Conservation (phyloP, 2,113 vertebrate genomes). For the Neodontobutis hainanensis region DNA sequence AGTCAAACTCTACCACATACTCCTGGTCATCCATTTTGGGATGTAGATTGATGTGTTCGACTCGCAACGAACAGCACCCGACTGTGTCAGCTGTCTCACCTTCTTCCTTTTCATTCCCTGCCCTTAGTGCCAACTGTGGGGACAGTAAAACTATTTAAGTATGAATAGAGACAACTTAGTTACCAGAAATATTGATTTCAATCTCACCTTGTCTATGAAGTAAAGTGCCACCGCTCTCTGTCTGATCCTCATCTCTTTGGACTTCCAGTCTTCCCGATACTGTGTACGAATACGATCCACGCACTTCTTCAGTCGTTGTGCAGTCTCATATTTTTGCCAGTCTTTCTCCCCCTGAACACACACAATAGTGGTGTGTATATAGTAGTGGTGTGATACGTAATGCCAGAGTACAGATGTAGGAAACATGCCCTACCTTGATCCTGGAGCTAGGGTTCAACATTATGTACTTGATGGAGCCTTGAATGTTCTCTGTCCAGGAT, state of each 20-base stretch:
- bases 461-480: slow-evolving; percentile 97
- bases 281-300: slow-evolving; percentile 91
- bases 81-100: slow-evolving; percentile 96
- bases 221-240: slow-evolving; percentile 95
- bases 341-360: slow-evolving; percentile 91
- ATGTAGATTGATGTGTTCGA: slow-evolving; percentile 93
- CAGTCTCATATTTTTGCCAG: slow-evolving; percentile 98
- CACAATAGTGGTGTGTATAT: background rate
- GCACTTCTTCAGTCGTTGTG: slow-evolving; percentile 91
- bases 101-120: slow-evolving; percentile 97
- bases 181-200: background rate
- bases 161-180: background rate
- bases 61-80: slow-evolving; percentile 93
- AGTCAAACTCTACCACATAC: slow-evolving; percentile 96
- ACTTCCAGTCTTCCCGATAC: slow-evolving; percentile 96
- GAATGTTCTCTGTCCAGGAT: slow-evolving; percentile 98
- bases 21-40: slow-evolving; percentile 92
- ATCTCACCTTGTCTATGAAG: slow-evolving; percentile 93
- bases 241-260: slow-evolving; percentile 96
- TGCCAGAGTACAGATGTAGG: background rate
- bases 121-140: slow-evolving; percentile 90
- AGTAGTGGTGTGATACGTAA: background rate
- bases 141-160: background rate
- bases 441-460: slow-evolving; percentile 97
- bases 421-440: slow-evolving; percentile 85